Percentiles rank a stretch among this genome's conserved stretches.
Conservation (phyloP, 2,113 vertebrate species). For the Catharus minimus region DNA sequence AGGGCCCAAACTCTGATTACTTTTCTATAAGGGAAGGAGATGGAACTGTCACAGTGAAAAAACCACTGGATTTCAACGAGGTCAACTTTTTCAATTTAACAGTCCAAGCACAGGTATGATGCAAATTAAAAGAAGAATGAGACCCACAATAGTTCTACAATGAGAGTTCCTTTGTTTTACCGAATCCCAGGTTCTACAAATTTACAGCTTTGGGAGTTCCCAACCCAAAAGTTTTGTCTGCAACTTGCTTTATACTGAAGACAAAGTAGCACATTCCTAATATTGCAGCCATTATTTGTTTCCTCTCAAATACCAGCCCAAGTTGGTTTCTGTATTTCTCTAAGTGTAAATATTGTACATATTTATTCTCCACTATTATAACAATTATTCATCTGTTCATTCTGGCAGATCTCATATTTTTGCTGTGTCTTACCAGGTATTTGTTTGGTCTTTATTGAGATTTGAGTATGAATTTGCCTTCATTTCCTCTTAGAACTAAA, state of each 20-base stretch:
- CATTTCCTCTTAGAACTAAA: background rate
- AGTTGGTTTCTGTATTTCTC: background rate
- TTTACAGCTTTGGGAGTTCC: background rate
- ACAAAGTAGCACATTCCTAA: background rate
- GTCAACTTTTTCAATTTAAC: slow-evolving; percentile 65
- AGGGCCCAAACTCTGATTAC: slow-evolving; percentile 68
- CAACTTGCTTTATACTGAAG: background rate
- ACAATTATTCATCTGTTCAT: background rate
- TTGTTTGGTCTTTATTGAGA: background rate
- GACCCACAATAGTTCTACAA: background rate
- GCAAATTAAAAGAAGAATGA: background rate
- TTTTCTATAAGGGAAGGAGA: slow-evolving; percentile 66
- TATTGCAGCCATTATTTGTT: background rate
- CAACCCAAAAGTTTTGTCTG: background rate
- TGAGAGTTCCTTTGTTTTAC: background rate
- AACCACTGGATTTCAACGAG: slow-evolving; percentile 74
- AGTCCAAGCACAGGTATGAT: slow-evolving; percentile 73
- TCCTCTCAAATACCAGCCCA: background rate
- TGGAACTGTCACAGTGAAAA: slow-evolving; percentile 68
- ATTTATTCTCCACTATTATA: background rate
- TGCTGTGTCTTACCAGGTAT: background rate
- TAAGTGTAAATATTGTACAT: background rate
- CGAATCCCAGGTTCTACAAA: background rate
- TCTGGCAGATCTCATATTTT: background rate
- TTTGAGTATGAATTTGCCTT: background rate